Percentiles rank a stretch among this genome's conserved stretches.
Evolutionary conservation across 2,888 invertebrate genomes (phyloP).

Genomic region (Balanococcus diminutus): DNA sequence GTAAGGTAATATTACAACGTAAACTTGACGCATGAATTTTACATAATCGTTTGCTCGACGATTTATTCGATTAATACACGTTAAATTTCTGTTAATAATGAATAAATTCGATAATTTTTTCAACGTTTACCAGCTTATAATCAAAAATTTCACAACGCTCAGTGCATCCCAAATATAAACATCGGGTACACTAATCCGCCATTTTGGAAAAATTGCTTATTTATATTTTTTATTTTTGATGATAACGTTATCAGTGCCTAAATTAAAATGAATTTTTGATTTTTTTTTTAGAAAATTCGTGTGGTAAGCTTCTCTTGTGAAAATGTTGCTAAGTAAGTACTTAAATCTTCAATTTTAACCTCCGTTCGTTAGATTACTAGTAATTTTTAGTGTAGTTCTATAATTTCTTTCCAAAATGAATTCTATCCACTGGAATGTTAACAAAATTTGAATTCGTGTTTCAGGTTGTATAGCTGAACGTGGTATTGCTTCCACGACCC

Average conservation of each 20-base stretch:
- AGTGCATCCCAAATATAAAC: too few species aligned
- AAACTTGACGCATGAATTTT: background rate
- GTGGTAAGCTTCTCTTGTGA: conserved; percentile 44
- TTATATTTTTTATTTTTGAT: too few species aligned
- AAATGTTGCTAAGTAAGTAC: conserved; percentile 51
- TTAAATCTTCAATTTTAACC: background rate
- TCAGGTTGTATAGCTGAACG: conserved; percentile 45
- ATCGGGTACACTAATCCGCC: too few species aligned
- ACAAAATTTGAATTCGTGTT: background rate
- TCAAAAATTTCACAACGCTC: too few species aligned
- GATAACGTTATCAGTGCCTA: too few species aligned
- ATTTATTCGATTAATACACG: background rate
- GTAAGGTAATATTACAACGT: background rate
- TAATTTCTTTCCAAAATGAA: too few species aligned
- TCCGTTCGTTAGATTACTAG: background rate
- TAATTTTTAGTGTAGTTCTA: background rate
- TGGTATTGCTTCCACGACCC: conserved; percentile 9
- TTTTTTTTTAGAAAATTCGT: background rate
- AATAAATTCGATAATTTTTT: background rate
- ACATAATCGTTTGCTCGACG: background rate
- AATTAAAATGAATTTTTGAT: too few species aligned
- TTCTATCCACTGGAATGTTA: background rate
- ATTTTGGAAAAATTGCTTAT: too few species aligned
- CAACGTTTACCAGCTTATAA: background rate
- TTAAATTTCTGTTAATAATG: background rate